Evolutionary conservation across 2,797 vertebrate species (phyloP).

Genomic region (Pangasius macronema): DNA sequence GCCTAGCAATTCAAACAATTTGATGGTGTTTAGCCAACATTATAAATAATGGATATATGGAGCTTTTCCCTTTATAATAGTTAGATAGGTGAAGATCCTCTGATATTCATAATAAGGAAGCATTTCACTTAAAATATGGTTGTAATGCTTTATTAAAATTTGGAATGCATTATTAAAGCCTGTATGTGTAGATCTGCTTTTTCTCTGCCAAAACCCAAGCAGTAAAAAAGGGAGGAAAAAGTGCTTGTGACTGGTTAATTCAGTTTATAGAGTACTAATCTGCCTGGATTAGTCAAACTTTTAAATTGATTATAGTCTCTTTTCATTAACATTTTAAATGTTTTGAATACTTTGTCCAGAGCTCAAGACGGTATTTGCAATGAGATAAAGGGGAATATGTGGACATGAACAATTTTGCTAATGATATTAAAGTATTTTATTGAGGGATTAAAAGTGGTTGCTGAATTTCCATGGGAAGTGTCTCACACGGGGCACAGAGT

Average conservation of each 20-base stretch:
- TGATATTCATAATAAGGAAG: neutral
- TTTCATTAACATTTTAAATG: neutral
- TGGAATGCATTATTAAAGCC: neutral
- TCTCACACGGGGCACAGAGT: neutral
- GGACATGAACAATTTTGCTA: slow-evolving; percentile 1
- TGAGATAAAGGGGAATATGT: neutral
- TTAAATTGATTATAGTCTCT: neutral
- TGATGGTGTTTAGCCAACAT: neutral
- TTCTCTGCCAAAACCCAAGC: neutral
- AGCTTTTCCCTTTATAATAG: neutral
- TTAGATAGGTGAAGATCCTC: neutral
- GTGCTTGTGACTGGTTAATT: neutral
- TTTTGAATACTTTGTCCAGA: neutral
- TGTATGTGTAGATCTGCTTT: neutral
- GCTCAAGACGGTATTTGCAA: neutral
- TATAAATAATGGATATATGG: too few species aligned
- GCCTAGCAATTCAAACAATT: neutral
- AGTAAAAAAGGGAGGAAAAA: neutral
- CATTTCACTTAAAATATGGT: neutral
- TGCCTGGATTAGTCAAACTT: neutral
- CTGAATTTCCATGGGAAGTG: slow-evolving; percentile 20
- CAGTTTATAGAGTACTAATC: neutral
- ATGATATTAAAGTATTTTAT: slow-evolving; percentile 11
- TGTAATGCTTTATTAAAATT: neutral
- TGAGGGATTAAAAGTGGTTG: slow-evolving; percentile 1